Percentiles rank a stretch among this genome's conserved stretches.
Evolutionary conservation across 1,140 invertebrate species (phyloP).

Genomic region (Drosophila eugracilis): DNA sequence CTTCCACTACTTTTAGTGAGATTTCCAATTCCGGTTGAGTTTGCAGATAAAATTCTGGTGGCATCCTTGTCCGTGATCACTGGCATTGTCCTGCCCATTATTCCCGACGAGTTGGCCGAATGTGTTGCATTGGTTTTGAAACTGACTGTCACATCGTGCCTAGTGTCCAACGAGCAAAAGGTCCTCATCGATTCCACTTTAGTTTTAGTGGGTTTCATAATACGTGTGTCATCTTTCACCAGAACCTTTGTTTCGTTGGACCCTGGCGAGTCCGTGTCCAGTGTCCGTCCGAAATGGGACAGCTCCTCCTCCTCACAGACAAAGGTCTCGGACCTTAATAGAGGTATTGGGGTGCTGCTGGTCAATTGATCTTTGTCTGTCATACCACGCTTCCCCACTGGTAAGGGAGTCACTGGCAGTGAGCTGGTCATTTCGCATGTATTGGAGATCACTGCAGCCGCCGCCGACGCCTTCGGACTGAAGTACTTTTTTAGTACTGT

Average conservation of each 20-base stretch:
- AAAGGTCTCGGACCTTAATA: conserved; percentile 79
- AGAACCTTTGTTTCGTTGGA: conserved; percentile 13
- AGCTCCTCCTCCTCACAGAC: conserved; percentile 65
- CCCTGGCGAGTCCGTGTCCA: conserved; percentile 26
- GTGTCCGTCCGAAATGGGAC: conserved; percentile 46
- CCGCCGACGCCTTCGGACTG: conserved; percentile 28
- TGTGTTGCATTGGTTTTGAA: conserved; percentile 41
- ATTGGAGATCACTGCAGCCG: conserved; percentile 17
- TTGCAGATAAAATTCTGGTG: conserved; percentile 1
- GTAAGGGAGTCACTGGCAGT: conserved; percentile 61
- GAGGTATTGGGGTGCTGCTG: conserved; percentile 61
- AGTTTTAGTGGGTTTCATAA: conserved; percentile 11
- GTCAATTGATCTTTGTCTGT: conserved; percentile 28
- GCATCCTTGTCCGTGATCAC: conserved; percentile 19
- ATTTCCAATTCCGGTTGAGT: conserved; percentile 7
- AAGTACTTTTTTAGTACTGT: conserved; percentile 68
- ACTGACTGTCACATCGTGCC: conserved; percentile 20
- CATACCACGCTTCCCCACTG: conserved; percentile 28
- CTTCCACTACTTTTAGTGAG: conserved; percentile 4
- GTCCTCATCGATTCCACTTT: not conserved
- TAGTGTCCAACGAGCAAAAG: conserved; percentile 29
- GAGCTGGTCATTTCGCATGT: conserved; percentile 53
- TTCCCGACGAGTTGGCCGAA: not conserved
- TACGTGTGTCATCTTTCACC: conserved; percentile 6
- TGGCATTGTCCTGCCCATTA: conserved; percentile 25